Conservation (phyloP, 2,888 invertebrate genomes). For the Mythimna impura region DNA sequence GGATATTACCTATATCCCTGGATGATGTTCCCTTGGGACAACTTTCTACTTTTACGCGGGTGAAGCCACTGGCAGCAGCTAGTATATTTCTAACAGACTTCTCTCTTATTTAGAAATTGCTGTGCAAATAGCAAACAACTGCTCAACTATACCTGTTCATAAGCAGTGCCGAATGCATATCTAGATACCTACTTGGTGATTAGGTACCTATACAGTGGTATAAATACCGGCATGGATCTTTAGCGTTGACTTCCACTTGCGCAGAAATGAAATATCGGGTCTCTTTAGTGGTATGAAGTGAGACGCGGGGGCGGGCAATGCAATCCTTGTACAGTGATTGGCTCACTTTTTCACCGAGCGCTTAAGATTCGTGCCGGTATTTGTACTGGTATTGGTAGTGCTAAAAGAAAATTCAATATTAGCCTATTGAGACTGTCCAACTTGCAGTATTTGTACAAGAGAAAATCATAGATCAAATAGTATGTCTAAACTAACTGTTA, state of each 20-base stretch:
- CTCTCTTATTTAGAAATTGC: conserved; percentile 18
- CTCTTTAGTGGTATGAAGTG: too few species aligned
- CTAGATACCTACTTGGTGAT: conserved; percentile 32
- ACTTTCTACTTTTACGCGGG: too few species aligned
- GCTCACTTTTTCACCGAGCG: too few species aligned
- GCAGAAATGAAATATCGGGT: too few species aligned
- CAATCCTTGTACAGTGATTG: too few species aligned
- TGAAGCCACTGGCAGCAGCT: too few species aligned
- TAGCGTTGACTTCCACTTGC: too few species aligned
- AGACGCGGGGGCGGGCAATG: too few species aligned
- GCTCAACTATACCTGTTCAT: conserved; percentile 16
- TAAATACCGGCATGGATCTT: too few species aligned
- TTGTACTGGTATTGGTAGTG: conserved; percentile 16
- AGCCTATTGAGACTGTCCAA: conserved; percentile 32
- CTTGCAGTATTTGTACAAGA: conserved; percentile 15
- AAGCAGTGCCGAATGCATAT: conserved; percentile 26
- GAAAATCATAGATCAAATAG: background rate
- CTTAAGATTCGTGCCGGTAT: too few species aligned
- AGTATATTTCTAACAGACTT: background rate
- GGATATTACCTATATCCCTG: too few species aligned
- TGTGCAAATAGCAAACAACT: conserved; percentile 34
- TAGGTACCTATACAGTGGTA: conserved; percentile 25
- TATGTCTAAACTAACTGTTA: background rate
- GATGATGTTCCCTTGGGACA: too few species aligned
- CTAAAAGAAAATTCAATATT: conserved; percentile 47